phyloP scores from a whole-genome alignment of 2,888 invertebrate genomes.

The Limnephilus marmoratus region DNA sequence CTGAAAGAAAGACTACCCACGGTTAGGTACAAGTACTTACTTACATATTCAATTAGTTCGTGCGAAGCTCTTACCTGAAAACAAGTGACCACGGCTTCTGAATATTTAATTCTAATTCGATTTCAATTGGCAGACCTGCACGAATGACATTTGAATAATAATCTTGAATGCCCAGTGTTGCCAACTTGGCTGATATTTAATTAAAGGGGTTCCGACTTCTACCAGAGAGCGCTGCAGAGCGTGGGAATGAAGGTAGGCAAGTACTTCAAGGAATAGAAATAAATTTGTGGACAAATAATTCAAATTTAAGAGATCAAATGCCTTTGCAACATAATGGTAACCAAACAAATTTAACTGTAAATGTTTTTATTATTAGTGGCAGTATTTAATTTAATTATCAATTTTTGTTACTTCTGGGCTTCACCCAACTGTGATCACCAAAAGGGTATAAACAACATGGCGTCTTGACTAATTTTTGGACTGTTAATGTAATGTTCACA shows the following conservation, averaged over 20 bases:
- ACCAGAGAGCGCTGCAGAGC: background rate
- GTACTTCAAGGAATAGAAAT: background rate
- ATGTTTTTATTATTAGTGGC: background rate
- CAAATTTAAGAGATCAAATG: background rate
- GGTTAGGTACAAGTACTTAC: background rate
- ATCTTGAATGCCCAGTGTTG: conserved; percentile 10
- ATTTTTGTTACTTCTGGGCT: too few species aligned
- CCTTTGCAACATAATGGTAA: too few species aligned
- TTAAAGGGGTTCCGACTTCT: background rate
- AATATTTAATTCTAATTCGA: conserved; percentile 10
- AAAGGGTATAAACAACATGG: too few species aligned
- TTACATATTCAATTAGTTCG: background rate
- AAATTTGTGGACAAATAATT: background rate
- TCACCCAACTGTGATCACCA: too few species aligned
- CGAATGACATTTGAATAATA: conserved; percentile 31
- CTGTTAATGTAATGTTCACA: too few species aligned
- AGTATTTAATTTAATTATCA: too few species aligned
- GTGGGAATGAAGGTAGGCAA: background rate
- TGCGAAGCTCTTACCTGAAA: background rate
- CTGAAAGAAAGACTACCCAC: background rate
- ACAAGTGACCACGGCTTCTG: background rate
- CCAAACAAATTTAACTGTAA: too few species aligned
- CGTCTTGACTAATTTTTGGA: too few species aligned
- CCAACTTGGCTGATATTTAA: conserved; percentile 6
- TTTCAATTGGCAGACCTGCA: conserved; percentile 18